These are phyloP conservation scores for Argyrosomus regius DNA, from an alignment of 2,797 vertebrate species.

Conservation along the genomic window DNA sequence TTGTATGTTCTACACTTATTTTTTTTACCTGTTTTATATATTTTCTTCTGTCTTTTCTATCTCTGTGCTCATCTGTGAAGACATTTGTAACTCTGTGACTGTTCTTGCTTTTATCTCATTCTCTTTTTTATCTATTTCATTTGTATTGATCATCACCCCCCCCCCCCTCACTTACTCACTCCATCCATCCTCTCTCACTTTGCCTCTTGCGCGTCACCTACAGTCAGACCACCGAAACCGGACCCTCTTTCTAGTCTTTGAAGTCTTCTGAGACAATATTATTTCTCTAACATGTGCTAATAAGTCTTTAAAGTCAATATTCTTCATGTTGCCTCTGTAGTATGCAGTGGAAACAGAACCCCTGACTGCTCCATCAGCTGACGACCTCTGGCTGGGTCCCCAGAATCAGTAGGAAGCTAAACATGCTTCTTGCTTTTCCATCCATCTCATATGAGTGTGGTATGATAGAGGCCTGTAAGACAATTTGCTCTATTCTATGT, in stretches of 20 bases:
- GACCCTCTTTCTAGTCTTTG: constrained; percentile 55
- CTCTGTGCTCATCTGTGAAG: no score
- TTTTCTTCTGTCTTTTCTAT: no score
- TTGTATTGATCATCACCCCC: not conserved
- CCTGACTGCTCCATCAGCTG: constrained; percentile 4
- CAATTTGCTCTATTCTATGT: not conserved
- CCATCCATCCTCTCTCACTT: constrained; percentile 28
- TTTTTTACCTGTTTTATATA: no score
- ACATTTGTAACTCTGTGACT: no score
- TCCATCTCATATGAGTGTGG: constrained; percentile 9
- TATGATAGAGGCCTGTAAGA: constrained; percentile 1
- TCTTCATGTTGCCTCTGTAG: constrained; percentile 47
- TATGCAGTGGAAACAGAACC: constrained; percentile 38
- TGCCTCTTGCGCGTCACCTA: constrained; percentile 34
- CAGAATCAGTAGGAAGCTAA: constrained; percentile 34
- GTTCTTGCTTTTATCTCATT: not conserved
- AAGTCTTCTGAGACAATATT: constrained; percentile 75
- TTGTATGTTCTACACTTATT: no score
- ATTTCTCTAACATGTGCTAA: constrained; percentile 64
- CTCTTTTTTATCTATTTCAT: not conserved
- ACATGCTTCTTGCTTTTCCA: constrained; percentile 31
- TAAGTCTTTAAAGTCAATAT: constrained; percentile 70
- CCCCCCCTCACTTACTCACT: not conserved
- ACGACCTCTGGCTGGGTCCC: constrained; percentile 23
- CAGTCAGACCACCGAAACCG: constrained; percentile 42